Base-by-base conservation (phyloP, 2,888 invertebrate species). In the Apotomis turbidana region DNA sequence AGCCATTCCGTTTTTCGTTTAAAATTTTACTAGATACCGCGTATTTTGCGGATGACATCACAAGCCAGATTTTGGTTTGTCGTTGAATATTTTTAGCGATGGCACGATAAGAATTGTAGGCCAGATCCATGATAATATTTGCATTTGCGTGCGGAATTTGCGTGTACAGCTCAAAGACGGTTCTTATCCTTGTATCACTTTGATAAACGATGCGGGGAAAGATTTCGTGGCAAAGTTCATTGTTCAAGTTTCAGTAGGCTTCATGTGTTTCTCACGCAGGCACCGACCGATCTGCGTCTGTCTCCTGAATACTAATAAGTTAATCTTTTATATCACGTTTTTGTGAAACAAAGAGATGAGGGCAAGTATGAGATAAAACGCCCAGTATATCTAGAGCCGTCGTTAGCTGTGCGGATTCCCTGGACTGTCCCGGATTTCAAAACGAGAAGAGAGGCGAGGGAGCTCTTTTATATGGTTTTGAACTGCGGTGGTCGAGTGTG, bases 271-370 rank as follows among this genome's bases (percentile, higher is more conserved):
- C 85, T 86, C 89, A 88, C 82, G 82, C 80, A 79, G 78, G 81
- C 81, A 82, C 83, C 82, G 81, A 83, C 86, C 83, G 83, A 87
- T 86, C 86, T 86, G 78, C 64, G 72, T 75, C 78, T 85, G 85
- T 85, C 78, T 78, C 81, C 81, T 81, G 93, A 91, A 93, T 93
- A 93, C 91, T 93, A 93, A 93, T 91, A 90, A 90, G 90, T 89
- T 92, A 90, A 93, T 91, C 92, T 93, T 91, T 92, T 91, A 91
- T 90, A 92, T 91, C 90, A 87, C 88, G 87, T 90, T 90, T 88
- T 90, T 87, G 87, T 90, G 88, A 91, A 92, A 93, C 93, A 92
- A 92, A 91, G 89, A 90, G 88, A 90, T 89, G 88, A 86, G 86
- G 84, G 84, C 88, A 87, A 88, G 89, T 87, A 88, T 85, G 83